Evolutionary conservation across 2,113 vertebrate species (phyloP).

Genomic region (Gallinago media): DNA sequence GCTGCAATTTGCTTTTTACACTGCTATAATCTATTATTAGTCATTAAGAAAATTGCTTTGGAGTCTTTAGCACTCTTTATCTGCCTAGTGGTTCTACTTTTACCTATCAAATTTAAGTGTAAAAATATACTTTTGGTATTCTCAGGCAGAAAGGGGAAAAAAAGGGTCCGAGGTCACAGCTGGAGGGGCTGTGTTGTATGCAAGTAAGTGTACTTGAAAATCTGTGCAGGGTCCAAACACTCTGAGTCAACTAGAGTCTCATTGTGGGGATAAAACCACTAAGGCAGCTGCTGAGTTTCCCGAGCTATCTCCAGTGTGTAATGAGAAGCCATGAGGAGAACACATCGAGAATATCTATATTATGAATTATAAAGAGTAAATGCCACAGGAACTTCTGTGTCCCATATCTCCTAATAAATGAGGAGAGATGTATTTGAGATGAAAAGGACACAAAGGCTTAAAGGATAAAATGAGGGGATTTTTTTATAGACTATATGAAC

Average conservation of each 20-base stretch:
- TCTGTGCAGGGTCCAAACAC: background rate
- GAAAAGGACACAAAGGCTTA: slow-evolving; percentile 43
- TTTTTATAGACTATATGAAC: background rate
- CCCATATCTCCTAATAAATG: slow-evolving; percentile 24
- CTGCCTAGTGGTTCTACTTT: background rate
- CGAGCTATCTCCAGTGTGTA: slow-evolving; percentile 26
- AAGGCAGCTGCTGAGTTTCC: slow-evolving; percentile 52
- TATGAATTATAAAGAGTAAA: slow-evolving; percentile 21
- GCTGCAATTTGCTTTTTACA: background rate
- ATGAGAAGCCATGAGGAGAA: slow-evolving; percentile 3
- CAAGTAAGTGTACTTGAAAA: background rate
- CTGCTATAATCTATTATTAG: background rate
- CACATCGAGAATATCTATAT: background rate
- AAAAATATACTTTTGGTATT: slow-evolving; percentile 67
- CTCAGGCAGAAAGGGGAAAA: slow-evolving; percentile 5
- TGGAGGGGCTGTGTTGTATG: slow-evolving; percentile 59
- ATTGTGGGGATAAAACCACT: slow-evolving; percentile 36
- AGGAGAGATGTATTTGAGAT: background rate
- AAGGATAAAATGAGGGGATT: background rate
- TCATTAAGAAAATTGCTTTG: background rate
- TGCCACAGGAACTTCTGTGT: slow-evolving; percentile 33
- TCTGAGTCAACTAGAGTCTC: slow-evolving; percentile 20
- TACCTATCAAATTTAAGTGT: slow-evolving; percentile 65
- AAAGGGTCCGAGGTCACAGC: slow-evolving; percentile 72
- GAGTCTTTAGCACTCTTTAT: background rate